Conservation (phyloP, 2,113 vertebrate genomes). For the Rhizomys pruinosus region DNA sequence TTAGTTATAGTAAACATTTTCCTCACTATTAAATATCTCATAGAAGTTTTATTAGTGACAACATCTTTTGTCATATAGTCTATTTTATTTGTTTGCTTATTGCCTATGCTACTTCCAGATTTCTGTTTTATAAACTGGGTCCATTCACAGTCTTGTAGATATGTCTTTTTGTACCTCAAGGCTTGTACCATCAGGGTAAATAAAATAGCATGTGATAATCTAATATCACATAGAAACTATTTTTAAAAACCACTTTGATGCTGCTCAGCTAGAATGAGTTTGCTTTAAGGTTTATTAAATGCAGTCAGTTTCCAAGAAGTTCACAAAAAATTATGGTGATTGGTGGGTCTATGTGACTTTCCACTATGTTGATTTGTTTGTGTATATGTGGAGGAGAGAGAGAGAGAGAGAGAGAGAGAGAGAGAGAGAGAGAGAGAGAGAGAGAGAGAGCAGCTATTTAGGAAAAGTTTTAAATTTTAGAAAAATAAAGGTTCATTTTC, state of each 20-base stretch:
- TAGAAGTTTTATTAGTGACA: constrained; percentile 11
- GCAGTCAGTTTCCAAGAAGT: background rate
- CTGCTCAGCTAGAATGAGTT: background rate
- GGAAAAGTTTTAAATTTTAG: constrained; percentile 12
- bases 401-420: no score
- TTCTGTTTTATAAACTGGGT: constrained; percentile 11
- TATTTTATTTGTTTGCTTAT: background rate
- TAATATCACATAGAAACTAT: background rate
- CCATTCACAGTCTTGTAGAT: background rate
- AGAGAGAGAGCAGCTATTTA: background rate
- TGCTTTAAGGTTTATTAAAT: background rate
- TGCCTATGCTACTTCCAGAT: constrained; percentile 16
- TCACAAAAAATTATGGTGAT: background rate
- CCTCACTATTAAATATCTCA: constrained; percentile 38
- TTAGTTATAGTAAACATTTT: background rate
- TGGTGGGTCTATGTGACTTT: background rate
- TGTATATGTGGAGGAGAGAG: background rate
- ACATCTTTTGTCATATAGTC: background rate
- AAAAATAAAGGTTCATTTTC: background rate
- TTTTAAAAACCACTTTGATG: background rate
- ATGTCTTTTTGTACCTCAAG: background rate
- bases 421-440: no score
- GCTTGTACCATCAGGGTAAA: background rate
- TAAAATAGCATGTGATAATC: constrained; percentile 17
- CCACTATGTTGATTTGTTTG: background rate